Evolutionary conservation across 2,888 invertebrate species (phyloP).

Genomic region (Leptopilina myrica): DNA sequence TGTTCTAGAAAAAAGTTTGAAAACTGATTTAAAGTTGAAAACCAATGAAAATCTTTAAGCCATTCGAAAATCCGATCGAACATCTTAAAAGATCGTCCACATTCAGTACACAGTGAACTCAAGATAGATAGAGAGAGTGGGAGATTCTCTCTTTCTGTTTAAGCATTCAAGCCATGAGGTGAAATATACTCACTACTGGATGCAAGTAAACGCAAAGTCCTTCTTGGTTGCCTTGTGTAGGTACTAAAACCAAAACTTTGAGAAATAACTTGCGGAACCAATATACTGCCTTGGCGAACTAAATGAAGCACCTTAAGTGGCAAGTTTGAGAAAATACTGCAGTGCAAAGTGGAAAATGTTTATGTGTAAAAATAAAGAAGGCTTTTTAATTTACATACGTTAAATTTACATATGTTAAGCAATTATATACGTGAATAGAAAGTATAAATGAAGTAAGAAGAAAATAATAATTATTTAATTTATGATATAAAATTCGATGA

Average conservation of each 20-base stretch:
- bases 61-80: constrained; percentile 39
- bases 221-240: constrained; percentile 53
- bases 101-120: constrained; percentile 46
- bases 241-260: constrained; percentile 63
- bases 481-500: too few relatives aligned
- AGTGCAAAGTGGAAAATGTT: constrained; percentile 66
- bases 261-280: constrained; percentile 67
- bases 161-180: constrained; percentile 59
- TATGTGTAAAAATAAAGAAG: too few relatives aligned
- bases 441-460: too few relatives aligned
- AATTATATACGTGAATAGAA: too few relatives aligned
- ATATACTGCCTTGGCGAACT: constrained; percentile 66
- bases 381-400: too few relatives aligned
- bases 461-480: too few relatives aligned
- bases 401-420: too few relatives aligned
- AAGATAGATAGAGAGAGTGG: not conserved
- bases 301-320: constrained; percentile 72
- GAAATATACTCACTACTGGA: constrained; percentile 60
- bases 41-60: constrained; percentile 47
- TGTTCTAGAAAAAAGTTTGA: not conserved
- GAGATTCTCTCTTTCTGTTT: constrained; percentile 44
- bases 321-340: constrained; percentile 70
- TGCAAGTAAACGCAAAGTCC: constrained; percentile 67
- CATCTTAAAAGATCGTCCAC: constrained; percentile 36
- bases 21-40: constrained; percentile 44